phyloP scores from a whole-genome alignment of 2,888 invertebrate genomes.

The Lacanobia wlatinum region DNA sequence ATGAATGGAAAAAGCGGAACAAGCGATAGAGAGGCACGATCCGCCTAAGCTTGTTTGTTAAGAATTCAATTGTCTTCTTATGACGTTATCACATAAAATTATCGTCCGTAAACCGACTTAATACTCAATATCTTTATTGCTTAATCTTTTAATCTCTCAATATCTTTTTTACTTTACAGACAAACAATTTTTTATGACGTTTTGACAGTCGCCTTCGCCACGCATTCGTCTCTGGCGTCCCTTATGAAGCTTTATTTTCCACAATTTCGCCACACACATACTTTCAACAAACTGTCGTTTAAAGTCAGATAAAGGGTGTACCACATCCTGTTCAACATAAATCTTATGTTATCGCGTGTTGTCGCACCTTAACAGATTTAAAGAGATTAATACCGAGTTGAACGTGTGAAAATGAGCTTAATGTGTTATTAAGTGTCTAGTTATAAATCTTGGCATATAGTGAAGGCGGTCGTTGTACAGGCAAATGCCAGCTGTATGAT shows the following conservation, averaged over 20 bases:
- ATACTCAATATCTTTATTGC: too few relatives aligned
- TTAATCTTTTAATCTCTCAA: too few relatives aligned
- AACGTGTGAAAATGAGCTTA: conserved; percentile 24
- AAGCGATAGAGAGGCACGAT: too few relatives aligned
- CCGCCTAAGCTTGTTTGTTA: too few relatives aligned
- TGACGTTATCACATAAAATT: too few relatives aligned
- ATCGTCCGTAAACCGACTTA: too few relatives aligned
- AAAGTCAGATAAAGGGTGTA: conserved; percentile 37
- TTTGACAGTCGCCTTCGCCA: too few relatives aligned
- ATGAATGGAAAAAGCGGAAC: too few relatives aligned
- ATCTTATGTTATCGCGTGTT: conserved; percentile 41
- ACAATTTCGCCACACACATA: conserved; percentile 37
- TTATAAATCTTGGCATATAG: conserved; percentile 5
- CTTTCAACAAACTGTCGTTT: conserved; percentile 30
- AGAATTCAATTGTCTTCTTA: too few relatives aligned
- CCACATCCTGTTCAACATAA: conserved; percentile 58
- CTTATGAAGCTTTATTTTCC: neutral
- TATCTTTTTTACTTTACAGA: too few relatives aligned
- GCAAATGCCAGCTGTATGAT: neutral
- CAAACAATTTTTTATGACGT: too few relatives aligned
- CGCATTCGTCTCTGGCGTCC: neutral
- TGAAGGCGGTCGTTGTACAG: neutral
- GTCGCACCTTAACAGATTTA: conserved; percentile 26
- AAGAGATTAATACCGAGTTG: conserved; percentile 21
- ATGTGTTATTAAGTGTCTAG: neutral